Percentiles rank a stretch among this genome's conserved stretches.
These are phyloP conservation scores for Beris chalybata DNA, from an alignment of 2,888 invertebrate species.

Conservation along the genomic window DNA sequence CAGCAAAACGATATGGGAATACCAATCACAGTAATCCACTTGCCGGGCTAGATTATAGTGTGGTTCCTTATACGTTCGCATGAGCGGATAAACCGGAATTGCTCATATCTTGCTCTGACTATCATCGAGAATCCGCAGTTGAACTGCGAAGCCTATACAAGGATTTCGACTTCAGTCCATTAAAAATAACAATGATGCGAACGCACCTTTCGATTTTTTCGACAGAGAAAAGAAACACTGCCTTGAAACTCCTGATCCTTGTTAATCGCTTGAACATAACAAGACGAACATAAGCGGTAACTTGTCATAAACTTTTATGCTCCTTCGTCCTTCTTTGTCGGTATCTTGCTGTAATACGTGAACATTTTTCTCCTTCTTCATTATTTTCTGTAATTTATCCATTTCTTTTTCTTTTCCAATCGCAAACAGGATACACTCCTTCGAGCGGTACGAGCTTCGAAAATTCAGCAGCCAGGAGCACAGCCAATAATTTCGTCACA, in stretches of 20 bases:
- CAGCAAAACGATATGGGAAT: constrained; percentile 25
- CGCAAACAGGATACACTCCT: constrained; percentile 53
- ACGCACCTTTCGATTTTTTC: too few species aligned
- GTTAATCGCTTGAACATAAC: too few species aligned
- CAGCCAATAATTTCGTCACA: constrained; percentile 60
- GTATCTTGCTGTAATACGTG: constrained; percentile 41
- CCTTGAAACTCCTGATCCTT: too few species aligned
- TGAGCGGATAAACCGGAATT: too few species aligned
- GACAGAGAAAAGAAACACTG: too few species aligned
- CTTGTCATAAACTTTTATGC: constrained; percentile 30
- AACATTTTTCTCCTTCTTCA: not conserved
- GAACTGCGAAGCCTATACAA: not conserved
- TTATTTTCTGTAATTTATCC: not conserved
- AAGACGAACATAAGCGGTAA: not conserved
- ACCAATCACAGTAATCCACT: constrained; percentile 9
- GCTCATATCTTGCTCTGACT: too few species aligned
- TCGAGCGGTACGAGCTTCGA: constrained; percentile 55
- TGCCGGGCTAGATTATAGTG: too few species aligned
- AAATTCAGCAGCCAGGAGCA: constrained; percentile 55
- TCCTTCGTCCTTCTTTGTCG: constrained; percentile 6
- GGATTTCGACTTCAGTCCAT: constrained; percentile 19
- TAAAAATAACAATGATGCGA: constrained; percentile 28
- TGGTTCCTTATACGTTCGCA: too few species aligned
- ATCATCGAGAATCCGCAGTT: too few species aligned
- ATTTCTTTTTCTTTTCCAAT: constrained; percentile 7